Base-by-base conservation (phyloP, 2,888 invertebrate species). In the Brachypterus glaber region DNA sequence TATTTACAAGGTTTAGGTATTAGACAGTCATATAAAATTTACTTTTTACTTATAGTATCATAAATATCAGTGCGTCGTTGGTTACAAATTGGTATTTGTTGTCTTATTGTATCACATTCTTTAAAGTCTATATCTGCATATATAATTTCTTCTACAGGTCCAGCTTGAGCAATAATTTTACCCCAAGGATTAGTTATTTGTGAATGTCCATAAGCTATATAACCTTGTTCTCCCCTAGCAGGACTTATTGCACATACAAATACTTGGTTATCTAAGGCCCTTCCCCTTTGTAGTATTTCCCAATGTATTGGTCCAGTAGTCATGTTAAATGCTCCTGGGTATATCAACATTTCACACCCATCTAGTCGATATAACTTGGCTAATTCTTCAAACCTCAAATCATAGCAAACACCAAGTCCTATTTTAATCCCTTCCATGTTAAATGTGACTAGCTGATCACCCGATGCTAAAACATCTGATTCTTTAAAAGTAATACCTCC, bases 241-340 rank as follows among this genome's bases (percentile, higher is more conserved):
- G 91, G 90, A 32, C 89, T 84, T 33, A 87, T 77, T 2, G 82
- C 76, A 14, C 83, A 87, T 25, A 92, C 85, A 69, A 79, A 97
- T 30, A 90, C 67, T 69, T 95, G 93, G 62, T 87, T 84, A 67
- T 96, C 95, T 18, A 79, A 71, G 21, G 96, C 93, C 33, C 95
- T 71, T 0, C 79, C 75, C 30, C 86, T 73, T 41, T 79, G 82
- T 12, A 96, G 68, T 3, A 91, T 63, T 58, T 91, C 85, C 92
- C 93, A 97, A 64, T 96, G 95, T 37, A 80, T 68, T 1, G 93
- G 92, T 0, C 96, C 96, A 0, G 96, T 96, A 1, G 89, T 91
- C 86, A 88, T 87, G 66, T 92, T 96, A 66, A 96, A 96, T 1
- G 95, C 93, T 16, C 84, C 93, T 1, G 96, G 96, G 68, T 92